Base-by-base conservation (phyloP, 2,888 invertebrate genomes). In the Drosophila kanekoi region DNA sequence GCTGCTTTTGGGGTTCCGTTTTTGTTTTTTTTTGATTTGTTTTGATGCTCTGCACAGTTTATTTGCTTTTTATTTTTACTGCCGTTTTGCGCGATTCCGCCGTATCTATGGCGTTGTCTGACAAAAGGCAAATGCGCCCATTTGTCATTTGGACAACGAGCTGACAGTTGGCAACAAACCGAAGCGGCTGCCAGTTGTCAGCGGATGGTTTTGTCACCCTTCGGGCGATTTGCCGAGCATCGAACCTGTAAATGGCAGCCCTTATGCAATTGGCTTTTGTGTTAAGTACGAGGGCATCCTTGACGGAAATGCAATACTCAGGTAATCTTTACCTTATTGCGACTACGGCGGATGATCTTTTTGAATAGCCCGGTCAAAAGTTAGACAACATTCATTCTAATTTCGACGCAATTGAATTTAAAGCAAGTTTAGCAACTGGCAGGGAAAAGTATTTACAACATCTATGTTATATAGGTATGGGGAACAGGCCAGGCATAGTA, bases 61-160 rank as follows among this genome's bases (percentile, higher is more conserved):
- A 72, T 63, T 28, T 52, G 43, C 16, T n/a, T 37, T 52, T 63
- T 66, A 44, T 85, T 89, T 85, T 87, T 79, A 87, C 79, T 74
- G 86, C 67, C 78, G 61, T 61, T 58, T 79, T 75, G 58, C 82
- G 86, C 83, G 87, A 86, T 67, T 66, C 48, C 35, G 71, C 64
- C 74, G 81, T 71, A 84, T 81, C 87, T 75, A 75, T 64, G 72
- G 49, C 62, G 32, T 43, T 48, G 66, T 58, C 77, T 71, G 73
- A 69, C 77, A 72, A 83, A 74, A 81, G 81, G 80, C 87, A 87
- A 89, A 87, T 74, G 87, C 71, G 67, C 77, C 74, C 86, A 89
- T 90, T 89, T 87, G 89, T 90, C 90, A 89, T 87, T 79, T 72
- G 69, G 86, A 82, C 82, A 77, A 82, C 89, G 80, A 67, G 89